A percentile compares a stretch with the other conserved stretches of the same genome.
Evolutionary conservation across 2,888 invertebrate species (phyloP).

Genomic region (Brachyopa scutellaris): DNA sequence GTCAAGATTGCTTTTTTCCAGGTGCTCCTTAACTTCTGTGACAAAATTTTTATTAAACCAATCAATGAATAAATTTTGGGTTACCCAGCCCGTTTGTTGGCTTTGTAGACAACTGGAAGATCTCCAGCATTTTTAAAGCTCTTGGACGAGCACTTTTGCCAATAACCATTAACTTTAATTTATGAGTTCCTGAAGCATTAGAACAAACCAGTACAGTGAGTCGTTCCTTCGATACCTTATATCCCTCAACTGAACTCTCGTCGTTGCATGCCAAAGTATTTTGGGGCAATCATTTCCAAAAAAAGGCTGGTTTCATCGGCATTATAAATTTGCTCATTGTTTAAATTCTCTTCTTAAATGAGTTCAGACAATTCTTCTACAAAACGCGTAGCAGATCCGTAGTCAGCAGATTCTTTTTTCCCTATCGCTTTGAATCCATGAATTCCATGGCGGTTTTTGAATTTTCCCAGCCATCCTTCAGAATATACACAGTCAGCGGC

Average conservation of each 20-base stretch:
- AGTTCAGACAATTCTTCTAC: constrained; percentile 15
- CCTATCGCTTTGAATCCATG: constrained; percentile 20
- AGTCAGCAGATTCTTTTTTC: constrained; percentile 26
- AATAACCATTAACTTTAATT: constrained; percentile 28
- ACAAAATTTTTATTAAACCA: constrained; percentile 32
- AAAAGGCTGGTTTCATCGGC: constrained; percentile 31
- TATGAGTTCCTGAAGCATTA: constrained; percentile 27
- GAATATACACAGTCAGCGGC: background rate
- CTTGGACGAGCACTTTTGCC: constrained; percentile 37
- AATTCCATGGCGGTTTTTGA: constrained; percentile 8
- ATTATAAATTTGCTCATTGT: constrained; percentile 35
- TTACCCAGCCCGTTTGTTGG: constrained; percentile 36
- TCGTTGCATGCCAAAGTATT: no score
- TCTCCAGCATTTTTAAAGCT: constrained; percentile 36
- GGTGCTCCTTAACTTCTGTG: constrained; percentile 19
- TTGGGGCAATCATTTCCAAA: constrained; percentile 8
- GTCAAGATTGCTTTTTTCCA: constrained; percentile 1
- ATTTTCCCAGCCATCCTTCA: constrained; percentile 12
- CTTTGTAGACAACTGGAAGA: constrained; percentile 50
- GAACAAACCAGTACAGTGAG: no score
- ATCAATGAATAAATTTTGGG: constrained; percentile 33
- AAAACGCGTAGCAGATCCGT: constrained; percentile 20
- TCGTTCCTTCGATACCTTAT: constrained; percentile 16
- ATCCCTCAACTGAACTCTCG: no score
- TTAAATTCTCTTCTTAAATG: constrained; percentile 25